A percentile compares a stretch with the other conserved stretches of the same genome.
These are phyloP conservation scores for Tragelaphus buxtoni DNA, from an alignment of 2,113 vertebrate genomes.

Conservation along the genomic window DNA sequence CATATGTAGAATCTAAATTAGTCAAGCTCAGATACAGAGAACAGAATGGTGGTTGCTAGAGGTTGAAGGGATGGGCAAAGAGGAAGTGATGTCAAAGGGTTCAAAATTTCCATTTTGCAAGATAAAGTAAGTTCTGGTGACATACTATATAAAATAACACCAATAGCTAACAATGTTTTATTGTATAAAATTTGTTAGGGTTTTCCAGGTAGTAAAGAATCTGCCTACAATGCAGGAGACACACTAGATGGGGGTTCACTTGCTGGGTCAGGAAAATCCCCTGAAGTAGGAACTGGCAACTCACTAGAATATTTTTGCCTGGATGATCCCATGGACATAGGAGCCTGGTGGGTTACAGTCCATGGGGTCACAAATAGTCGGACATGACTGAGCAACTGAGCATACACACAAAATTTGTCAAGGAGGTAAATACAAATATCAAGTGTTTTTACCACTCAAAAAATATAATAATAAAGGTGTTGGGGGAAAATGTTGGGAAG, in stretches of 20 bases:
- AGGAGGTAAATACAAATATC: neutral
- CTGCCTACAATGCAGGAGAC: neutral
- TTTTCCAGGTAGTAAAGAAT: neutral
- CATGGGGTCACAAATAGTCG: neutral
- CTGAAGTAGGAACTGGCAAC: neutral
- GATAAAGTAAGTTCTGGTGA: neutral
- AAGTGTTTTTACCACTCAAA: neutral
- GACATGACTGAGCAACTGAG: neutral
- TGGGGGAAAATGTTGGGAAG: neutral
- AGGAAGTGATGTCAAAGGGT: neutral
- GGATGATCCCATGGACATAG: neutral
- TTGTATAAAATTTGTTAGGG: neutral
- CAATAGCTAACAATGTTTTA: neutral
- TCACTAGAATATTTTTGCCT: neutral
- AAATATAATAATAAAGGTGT: neutral
- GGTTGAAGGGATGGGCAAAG: neutral
- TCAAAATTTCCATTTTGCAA: neutral
- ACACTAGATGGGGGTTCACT: accelerated
- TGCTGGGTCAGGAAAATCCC: neutral
- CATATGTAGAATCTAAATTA: neutral
- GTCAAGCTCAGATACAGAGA: neutral
- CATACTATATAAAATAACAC: neutral
- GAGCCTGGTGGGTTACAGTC: neutral
- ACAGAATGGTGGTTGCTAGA: neutral
- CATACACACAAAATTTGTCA: neutral